Conservation (phyloP, 2,113 vertebrate species). For the Mormyrus iriodes region DNA sequence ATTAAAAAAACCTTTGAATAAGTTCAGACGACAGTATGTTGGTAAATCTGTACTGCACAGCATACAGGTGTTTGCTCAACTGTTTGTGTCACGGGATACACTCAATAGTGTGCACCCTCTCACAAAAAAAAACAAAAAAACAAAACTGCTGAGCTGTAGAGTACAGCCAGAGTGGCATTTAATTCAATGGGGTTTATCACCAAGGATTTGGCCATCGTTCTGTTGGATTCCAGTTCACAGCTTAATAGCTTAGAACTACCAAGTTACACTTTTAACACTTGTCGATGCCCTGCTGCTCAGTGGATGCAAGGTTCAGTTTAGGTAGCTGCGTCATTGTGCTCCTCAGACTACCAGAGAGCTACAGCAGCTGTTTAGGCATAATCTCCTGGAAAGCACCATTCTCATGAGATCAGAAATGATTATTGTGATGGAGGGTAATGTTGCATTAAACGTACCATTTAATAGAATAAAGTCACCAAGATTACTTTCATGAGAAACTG, state of each 20-base stretch:
- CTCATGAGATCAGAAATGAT: neutral
- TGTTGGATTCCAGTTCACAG: neutral
- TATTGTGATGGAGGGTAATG: neutral
- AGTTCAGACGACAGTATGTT: neutral
- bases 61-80: neutral
- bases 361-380: neutral
- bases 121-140: too few species aligned
- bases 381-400: neutral
- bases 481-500: neutral
- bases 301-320: neutral
- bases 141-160: neutral
- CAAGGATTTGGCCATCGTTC: neutral
- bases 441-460: neutral
- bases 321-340: neutral
- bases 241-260: neutral
- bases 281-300: neutral
- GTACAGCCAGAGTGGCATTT: neutral
- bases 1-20: neutral
- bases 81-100: neutral
- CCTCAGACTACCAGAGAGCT: neutral
- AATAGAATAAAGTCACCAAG: neutral
- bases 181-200: neutral
- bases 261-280: neutral
- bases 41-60: neutral
- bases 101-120: neutral